A percentile compares a stretch with the other conserved stretches of the same genome.
Conservation (phyloP, 2,113 vertebrate genomes). For the Ondatra zibethicus region DNA sequence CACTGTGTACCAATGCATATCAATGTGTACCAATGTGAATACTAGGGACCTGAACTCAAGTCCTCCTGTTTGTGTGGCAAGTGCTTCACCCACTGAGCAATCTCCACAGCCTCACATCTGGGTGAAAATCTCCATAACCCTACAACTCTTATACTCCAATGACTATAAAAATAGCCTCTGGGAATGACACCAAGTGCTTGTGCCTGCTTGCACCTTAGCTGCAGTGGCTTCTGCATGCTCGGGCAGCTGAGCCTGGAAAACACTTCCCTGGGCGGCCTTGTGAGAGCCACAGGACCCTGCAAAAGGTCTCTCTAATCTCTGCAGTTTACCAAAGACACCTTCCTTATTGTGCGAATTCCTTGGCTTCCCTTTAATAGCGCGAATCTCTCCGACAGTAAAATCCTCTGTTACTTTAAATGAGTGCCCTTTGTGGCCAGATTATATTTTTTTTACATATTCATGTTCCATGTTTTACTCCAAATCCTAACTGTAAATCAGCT, state of each 20-base stretch:
- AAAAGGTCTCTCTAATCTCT: neutral
- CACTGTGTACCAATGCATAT: no score
- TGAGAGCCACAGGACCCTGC: neutral
- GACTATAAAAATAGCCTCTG: neutral
- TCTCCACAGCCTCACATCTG: neutral
- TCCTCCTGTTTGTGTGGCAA: neutral
- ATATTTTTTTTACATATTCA: neutral
- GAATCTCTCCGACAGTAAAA: neutral
- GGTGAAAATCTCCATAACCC: neutral
- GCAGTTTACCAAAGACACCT: neutral
- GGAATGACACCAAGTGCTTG: neutral
- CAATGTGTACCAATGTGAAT: no score
- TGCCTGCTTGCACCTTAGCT: neutral
- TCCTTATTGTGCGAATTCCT: neutral
- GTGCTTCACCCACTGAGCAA: neutral
- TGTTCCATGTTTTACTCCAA: neutral
- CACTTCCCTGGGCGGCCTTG: neutral
- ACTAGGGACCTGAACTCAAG: neutral
- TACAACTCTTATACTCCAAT: neutral
- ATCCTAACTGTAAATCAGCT: neutral
- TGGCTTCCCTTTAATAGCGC: neutral
- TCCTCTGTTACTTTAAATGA: neutral
- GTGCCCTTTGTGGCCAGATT: neutral
- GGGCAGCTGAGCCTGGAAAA: neutral
- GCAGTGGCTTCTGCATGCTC: neutral